Base-by-base conservation (phyloP, 2,113 vertebrate genomes). In the Oreochromis aureus region DNA sequence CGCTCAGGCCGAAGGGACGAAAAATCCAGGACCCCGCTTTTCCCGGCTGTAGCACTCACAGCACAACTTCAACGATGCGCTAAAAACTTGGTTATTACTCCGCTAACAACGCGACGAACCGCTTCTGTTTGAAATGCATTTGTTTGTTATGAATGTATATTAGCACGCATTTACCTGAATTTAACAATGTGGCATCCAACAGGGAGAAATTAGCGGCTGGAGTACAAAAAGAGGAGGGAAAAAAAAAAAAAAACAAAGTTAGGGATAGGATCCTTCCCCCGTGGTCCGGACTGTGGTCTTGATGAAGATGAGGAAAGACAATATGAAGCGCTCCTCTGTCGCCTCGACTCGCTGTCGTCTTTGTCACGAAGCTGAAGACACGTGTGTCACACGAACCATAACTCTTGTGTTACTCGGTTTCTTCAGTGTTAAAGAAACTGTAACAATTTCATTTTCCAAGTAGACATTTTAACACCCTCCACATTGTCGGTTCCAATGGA, bases 381-480 rank as follows among this genome's bases (percentile, higher is more conserved):
- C 76, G 84, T 89, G 53, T 87, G 48, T 76, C 58, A 59, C 71
- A 41, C 85, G 53, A 82, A 93, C 30, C 93, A 95, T 93, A 93
- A 95, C 93, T 94, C 90, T 89, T 24, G 11, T 18, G 39, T 86
- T 46, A 63, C 24, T 87, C 88, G 19, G 71, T 88, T 90, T 92
- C 89, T 82, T 93, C 92, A 56, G 51, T 41, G 82, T 91, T 84
- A 87, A 84, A 94, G 91, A 94, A 95, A 95, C 86, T 93, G 90
- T 93, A 91, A 95, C 90, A 92, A 94, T 96, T 94, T 97, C 95
- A 96, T 96, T 96, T 93, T 95, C 95, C 91, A 93, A 95, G 97
- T 95, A 96, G 97, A 97, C 97, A 97, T 97, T 95, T 97, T 97
- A 95, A 93, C 96, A 96, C 89, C 96, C 95, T 97, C 95, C 96